Evolutionary conservation across 2,797 vertebrate species (phyloP), one percentile per base, ranked within the genome.

Genomic region (Percopsis omiscomaycus): DNA sequence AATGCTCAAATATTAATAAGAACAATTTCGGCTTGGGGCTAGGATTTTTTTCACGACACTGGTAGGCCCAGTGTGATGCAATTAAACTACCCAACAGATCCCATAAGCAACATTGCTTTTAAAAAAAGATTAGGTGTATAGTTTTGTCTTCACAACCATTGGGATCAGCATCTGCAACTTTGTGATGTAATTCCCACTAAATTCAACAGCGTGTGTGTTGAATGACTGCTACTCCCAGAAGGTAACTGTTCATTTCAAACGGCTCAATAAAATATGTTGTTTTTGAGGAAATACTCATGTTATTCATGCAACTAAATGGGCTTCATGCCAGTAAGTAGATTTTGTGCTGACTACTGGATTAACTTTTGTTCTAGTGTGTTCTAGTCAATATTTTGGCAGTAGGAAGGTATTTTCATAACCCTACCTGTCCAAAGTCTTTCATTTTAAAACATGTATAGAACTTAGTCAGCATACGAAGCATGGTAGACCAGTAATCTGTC

Each of bases 321-420:
- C 87, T 90, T 86, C 88, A 74, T 80, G 79, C 69, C 69, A 54
- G 75, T 86, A 87, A 88, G 86, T 87, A 80, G 79, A 78, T 82
- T 90, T 90, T 88, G 80, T 84, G 80, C 78, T 83, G 84, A 84
- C 80, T 75, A 69, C 59, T 86, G 86, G 84, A 80, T 85, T 86
- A 70, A 84, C 83, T 81, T 55, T 64, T 69, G 77, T 78, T 72
- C 78, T 70, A 61, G 68, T 66, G 66, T 45, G 58, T 78, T 75
- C 84, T 77, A 80, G 80, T 82, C 12, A 68, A 69, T 69, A 45
- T 62, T 66, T 74, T 69, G 52, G 22, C 27, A 2, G 65, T 9
- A 3, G 66, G 73, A 74, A 79, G 73, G 60, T 56, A 58, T 53
- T 0, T 2, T 66, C 13, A 55, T 32, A 29, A 75, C 65, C 71